Evolutionary conservation across 1,140 invertebrate species (phyloP).

Genomic region (Bicyclus anynana): DNA sequence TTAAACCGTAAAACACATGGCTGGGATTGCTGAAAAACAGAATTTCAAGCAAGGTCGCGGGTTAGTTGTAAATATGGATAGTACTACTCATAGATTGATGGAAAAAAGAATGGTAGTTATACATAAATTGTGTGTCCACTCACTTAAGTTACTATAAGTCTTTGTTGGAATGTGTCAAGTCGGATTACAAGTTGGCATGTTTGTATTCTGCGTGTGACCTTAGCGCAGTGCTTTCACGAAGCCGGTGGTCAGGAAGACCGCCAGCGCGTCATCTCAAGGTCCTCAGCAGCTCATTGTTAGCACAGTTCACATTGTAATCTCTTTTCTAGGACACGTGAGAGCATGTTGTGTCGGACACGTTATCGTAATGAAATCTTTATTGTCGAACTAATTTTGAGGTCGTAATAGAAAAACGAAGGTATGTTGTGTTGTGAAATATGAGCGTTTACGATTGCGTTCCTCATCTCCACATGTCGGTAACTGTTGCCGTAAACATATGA

Average conservation of each 20-base stretch:
- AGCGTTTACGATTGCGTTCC: neutral
- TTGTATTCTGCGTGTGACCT: neutral
- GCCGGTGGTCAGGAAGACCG: neutral
- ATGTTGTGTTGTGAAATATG: neutral
- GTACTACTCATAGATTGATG: too few species aligned
- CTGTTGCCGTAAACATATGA: neutral
- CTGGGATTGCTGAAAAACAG: too few species aligned
- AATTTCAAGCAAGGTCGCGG: too few species aligned
- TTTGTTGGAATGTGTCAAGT: too few species aligned
- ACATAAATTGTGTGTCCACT: too few species aligned
- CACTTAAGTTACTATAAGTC: too few species aligned
- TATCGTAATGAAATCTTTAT: conserved; percentile 19
- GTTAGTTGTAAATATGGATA: too few species aligned
- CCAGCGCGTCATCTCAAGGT: conserved; percentile 1
- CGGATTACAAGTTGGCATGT: too few species aligned
- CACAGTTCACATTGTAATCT: conserved; percentile 5
- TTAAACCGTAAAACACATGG: too few species aligned
- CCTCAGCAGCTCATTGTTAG: conserved; percentile 7
- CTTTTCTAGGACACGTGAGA: conserved; percentile 10
- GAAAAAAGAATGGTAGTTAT: too few species aligned
- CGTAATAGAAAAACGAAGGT: conserved; percentile 1
- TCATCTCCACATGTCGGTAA: neutral
- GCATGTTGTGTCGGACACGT: neutral
- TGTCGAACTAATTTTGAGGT: conserved; percentile 13
- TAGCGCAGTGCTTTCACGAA: neutral